Conservation (phyloP, 2,797 vertebrate species). For the Steatocranus sp. region DNA sequence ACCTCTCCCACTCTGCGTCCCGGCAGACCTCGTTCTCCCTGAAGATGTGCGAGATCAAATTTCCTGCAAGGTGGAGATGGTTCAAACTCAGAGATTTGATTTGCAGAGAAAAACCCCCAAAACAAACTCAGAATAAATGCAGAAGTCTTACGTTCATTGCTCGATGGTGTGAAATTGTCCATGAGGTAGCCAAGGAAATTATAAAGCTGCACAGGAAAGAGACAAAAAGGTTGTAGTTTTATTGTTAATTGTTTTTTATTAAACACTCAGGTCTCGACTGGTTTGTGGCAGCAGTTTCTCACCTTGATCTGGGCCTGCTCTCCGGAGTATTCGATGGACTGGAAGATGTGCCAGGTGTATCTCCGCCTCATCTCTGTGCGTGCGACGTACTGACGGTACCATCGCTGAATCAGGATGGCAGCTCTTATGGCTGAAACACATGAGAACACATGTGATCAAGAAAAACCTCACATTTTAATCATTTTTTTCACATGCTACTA, state of each 20-base stretch:
- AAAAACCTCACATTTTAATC: not conserved
- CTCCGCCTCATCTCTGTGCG: conserved; percentile 88
- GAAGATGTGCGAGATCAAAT: conserved; percentile 88
- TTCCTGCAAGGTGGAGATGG: conserved; percentile 66
- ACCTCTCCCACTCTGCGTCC: conserved; percentile 80
- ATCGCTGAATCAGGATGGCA: conserved; percentile 86
- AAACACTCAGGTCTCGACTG: not conserved
- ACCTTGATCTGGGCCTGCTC: conserved; percentile 96
- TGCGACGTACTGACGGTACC: conserved; percentile 87
- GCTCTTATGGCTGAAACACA: conserved; percentile 82
- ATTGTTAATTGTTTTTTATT: not conserved
- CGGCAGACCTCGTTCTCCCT: conserved; percentile 77
- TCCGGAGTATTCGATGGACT: conserved; percentile 91
- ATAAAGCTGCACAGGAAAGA: conserved; percentile 78
- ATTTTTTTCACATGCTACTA: not conserved
- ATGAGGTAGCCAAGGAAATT: conserved; percentile 93
- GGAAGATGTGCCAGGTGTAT: conserved; percentile 95
- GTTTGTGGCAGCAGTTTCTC: not conserved
- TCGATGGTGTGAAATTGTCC: conserved; percentile 86
- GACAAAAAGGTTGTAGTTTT: not conserved
- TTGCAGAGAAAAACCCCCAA: too few species aligned
- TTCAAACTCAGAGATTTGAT: not conserved
- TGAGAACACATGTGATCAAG: not conserved
- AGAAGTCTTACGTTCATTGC: conserved; percentile 83
- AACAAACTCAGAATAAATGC: not conserved